Evolutionary conservation across 2,113 vertebrate genomes (phyloP), one percentile per base, ranked within the genome.

Genomic region (Sebastes schlegelii): DNA sequence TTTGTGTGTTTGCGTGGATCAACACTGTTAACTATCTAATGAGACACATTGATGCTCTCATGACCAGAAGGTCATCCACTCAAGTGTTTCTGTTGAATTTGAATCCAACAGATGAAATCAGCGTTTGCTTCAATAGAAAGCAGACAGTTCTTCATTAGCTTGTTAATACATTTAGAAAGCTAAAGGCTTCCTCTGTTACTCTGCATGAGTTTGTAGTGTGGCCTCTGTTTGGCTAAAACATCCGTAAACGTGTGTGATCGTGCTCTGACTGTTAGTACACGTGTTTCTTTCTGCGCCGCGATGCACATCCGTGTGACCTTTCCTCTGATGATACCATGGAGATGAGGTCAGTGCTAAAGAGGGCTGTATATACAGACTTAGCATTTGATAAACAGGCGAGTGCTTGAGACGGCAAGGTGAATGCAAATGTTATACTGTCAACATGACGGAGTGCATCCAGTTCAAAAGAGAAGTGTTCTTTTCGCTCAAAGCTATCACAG

Each of bases 301-400:
- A 3, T 54, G 16, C 26, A 57, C 45, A 52, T 21, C 42, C 8
- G 8, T 57, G 52, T 66, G 88, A 74, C 34, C 51, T 71, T 79
- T 64, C 10, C 11, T 12, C 23, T 51, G 63, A 34, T 71, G 7
- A 78, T 46, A 11, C 12, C 34, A 63, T 51, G 8, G 8, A 75
- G 34, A 75, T 23, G 34, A 68, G 49, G 26, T 17, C 49, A 2
- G 2, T 23, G 60, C 17, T 78, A 21, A 66, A 74, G 10, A 61
- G 10, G 1, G 23, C 8, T 4, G 23, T 61, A 6, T 23, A 63
- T 17, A n/a, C 23, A 16, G 6, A 19, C 54, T 12, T 17, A 11
- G n/a, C 74, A 45, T 52, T 68, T 42, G 21, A 74, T 68, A 23
- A 84, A 43, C 51, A 70, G 49, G 42, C 40, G 60, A 42, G 14